phyloP scores from a whole-genome alignment of 2,888 invertebrate species.

The Adelognathus sp. region DNA sequence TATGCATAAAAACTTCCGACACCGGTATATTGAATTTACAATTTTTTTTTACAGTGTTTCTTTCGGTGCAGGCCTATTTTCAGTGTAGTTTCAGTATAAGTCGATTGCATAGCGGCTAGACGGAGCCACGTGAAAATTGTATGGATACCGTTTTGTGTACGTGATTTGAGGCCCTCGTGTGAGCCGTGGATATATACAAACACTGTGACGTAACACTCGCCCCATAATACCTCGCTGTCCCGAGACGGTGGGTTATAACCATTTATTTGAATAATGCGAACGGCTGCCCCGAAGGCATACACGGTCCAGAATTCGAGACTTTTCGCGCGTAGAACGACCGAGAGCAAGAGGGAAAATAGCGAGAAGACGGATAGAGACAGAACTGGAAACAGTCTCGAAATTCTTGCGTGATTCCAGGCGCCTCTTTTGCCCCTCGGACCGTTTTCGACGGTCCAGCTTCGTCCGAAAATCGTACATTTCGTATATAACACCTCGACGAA shows the following conservation, averaged over 20 bases:
- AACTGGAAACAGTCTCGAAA: constrained; percentile 28
- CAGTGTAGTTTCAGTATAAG: background rate
- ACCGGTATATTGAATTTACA: no score
- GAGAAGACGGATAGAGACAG: background rate
- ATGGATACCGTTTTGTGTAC: background rate
- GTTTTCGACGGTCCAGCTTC: background rate
- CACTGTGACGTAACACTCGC: constrained; percentile 35
- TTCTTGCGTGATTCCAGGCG: constrained; percentile 42
- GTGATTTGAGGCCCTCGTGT: background rate
- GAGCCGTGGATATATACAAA: constrained; percentile 7
- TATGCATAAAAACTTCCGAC: background rate
- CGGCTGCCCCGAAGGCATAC: constrained; percentile 50
- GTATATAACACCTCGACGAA: background rate
- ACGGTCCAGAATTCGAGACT: constrained; percentile 4
- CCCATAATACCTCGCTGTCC: constrained; percentile 4
- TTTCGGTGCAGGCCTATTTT: background rate
- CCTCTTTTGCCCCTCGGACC: constrained; percentile 14
- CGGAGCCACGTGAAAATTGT: constrained; percentile 45
- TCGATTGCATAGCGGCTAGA: constrained; percentile 15
- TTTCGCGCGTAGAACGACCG: constrained; percentile 19
- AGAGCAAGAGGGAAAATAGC: background rate
- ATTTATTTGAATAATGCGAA: constrained; percentile 58
- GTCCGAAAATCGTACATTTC: background rate
- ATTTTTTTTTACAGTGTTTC: no score
- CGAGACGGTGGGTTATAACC: constrained; percentile 45